phyloP scores from a whole-genome alignment of 2,888 invertebrate genomes.

The Eupeodes luniger region DNA sequence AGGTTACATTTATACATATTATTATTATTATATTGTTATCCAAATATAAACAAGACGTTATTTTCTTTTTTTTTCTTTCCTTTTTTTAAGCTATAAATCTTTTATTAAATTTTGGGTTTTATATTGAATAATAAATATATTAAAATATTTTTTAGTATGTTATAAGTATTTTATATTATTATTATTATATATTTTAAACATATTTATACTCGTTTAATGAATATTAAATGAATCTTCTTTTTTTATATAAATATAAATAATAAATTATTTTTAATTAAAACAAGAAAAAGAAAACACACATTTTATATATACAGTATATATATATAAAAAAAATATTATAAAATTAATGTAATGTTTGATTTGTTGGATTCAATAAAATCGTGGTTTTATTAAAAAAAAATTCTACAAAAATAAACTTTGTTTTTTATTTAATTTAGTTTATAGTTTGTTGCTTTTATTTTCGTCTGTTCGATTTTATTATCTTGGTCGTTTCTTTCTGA shows the following conservation, averaged over 20 bases:
- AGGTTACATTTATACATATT: constrained; percentile 44
- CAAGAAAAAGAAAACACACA: constrained; percentile 73
- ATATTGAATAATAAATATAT: constrained; percentile 46
- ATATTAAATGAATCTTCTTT: constrained; percentile 61
- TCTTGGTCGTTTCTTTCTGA: constrained; percentile 60
- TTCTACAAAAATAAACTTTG: constrained; percentile 62
- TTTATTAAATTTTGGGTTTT: constrained; percentile 77
- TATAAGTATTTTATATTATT: constrained; percentile 70
- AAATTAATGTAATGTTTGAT: constrained; percentile 81
- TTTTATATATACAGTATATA: constrained; percentile 74
- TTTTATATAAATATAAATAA: constrained; percentile 49
- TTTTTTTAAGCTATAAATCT: constrained; percentile 30
- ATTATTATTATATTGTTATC: constrained; percentile 64
- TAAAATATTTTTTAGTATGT: constrained; percentile 54
- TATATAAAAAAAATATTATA: constrained; percentile 77
- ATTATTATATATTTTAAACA: constrained; percentile 54
- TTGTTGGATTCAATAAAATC: constrained; percentile 81
- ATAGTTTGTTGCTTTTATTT: constrained; percentile 80
- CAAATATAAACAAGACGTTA: constrained; percentile 49
- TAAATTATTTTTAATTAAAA: constrained; percentile 65
- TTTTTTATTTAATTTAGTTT: constrained; percentile 70
- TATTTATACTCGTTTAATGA: constrained; percentile 65
- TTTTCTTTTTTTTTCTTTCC: constrained; percentile 61
- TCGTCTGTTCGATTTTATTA: constrained; percentile 38
- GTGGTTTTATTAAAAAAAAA: constrained; percentile 80